These are phyloP conservation scores for Chaenogobius annularis DNA, from an alignment of 2,113 vertebrate species.

Conservation along the genomic window DNA sequence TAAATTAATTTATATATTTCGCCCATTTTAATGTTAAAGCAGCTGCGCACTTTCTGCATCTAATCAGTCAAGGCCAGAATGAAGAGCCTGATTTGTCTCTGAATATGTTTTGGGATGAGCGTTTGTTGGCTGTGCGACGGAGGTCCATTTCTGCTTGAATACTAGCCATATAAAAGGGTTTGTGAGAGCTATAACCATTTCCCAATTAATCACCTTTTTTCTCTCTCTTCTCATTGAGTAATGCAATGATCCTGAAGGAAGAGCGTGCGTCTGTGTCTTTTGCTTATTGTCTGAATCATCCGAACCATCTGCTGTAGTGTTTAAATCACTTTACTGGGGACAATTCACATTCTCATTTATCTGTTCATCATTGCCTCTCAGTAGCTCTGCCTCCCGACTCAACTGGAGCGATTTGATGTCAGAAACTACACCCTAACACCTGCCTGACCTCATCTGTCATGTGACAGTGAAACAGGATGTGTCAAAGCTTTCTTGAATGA, in stretches of 20 bases:
- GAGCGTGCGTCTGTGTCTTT: neutral
- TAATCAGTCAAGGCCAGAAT: no score
- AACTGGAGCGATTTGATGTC: neutral
- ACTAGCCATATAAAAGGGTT: no score
- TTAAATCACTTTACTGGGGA: constrained; percentile 27
- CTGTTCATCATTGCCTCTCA: constrained; percentile 20
- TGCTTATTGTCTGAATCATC: neutral
- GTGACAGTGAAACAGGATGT: neutral
- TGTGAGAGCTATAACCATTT: no score
- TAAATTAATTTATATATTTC: neutral
- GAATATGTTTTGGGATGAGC: no score
- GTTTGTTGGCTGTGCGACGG: no score
- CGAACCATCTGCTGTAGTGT: constrained; percentile 24
- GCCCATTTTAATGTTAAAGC: no score
- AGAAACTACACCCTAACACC: constrained; percentile 2
- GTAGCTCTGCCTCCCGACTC: constrained; percentile 2
- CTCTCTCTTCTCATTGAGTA: neutral
- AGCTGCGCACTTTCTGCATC: no score
- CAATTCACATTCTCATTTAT: constrained; percentile 28
- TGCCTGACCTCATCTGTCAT: neutral
- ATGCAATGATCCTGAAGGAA: neutral
- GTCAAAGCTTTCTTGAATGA: neutral
- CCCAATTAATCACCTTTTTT: no score
- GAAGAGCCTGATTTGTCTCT: no score
- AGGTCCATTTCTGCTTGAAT: no score